Evolutionary conservation across 1,140 invertebrate species (phyloP).

Genomic region (Vollenhovia emeryi): DNA sequence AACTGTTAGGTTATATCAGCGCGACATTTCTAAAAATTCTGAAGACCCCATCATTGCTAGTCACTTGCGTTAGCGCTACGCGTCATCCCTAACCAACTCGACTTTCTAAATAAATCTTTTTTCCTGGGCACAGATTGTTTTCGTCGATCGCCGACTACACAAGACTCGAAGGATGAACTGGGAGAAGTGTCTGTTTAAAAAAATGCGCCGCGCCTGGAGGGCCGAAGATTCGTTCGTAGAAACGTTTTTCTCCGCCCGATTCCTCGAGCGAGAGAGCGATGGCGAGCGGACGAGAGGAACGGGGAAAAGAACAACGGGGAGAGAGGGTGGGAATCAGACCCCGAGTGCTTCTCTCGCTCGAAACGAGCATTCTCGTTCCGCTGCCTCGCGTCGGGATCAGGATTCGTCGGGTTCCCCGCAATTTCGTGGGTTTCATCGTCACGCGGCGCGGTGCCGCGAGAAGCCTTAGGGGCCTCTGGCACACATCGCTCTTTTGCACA

Average conservation of each 20-base stretch:
- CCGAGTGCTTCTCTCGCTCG: conserved; percentile 13
- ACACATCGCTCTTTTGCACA: background rate
- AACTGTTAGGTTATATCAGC: no score
- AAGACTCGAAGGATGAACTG: background rate
- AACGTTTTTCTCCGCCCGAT: conserved; percentile 52
- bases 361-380: conserved; percentile 31
- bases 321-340: background rate
- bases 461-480: background rate
- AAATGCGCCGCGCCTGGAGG: conserved; percentile 16
- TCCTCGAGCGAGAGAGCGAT: conserved; percentile 7
- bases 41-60: no score
- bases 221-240: conserved; percentile 36
- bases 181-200: conserved; percentile 5
- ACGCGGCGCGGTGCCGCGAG: background rate
- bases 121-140: no score
- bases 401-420: conserved; percentile 15
- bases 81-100: no score
- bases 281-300: background rate
- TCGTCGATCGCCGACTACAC: background rate
- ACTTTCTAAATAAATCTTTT: no score
- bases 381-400: conserved; percentile 17
- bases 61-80: no score
- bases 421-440: conserved; percentile 29
- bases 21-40: no score
- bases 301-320: background rate